Evolutionary conservation across 2,888 invertebrate genomes (phyloP).

Genomic region (Ophioninae sp.): DNA sequence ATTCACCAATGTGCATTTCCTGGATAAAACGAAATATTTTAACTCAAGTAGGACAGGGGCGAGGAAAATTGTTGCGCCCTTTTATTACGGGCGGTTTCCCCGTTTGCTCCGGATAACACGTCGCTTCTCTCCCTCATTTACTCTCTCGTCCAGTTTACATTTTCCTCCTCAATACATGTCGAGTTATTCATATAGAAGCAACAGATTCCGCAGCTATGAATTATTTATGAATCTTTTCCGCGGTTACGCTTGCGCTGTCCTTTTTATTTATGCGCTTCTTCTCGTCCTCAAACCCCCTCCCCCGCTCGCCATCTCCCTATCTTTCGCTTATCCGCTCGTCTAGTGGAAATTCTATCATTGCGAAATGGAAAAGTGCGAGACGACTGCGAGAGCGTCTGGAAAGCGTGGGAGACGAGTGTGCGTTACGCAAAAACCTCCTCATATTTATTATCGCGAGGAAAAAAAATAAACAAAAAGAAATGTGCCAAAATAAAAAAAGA

Average conservation of each 20-base stretch:
- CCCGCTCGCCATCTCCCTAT: conserved; percentile 32
- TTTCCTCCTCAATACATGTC: conserved; percentile 41
- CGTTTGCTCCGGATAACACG: neutral
- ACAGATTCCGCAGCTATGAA: conserved; percentile 68
- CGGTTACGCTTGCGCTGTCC: conserved; percentile 51
- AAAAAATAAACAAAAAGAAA: too few relatives aligned
- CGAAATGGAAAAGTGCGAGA: conserved; percentile 48
- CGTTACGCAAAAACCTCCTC: conserved; percentile 59
- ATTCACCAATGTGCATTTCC: conserved; percentile 39
- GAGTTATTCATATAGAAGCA: conserved; percentile 63
- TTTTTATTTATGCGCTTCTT: conserved; percentile 59
- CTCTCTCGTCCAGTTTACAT: conserved; percentile 48
- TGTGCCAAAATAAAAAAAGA: too few relatives aligned
- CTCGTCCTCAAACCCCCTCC: conserved; percentile 42
- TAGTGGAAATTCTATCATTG: conserved; percentile 56
- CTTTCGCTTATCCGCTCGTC: conserved; percentile 12
- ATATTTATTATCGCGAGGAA: too few relatives aligned
- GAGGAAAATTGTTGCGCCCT: conserved; percentile 43
- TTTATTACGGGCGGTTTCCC: conserved; percentile 15
- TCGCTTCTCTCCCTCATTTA: conserved; percentile 19
- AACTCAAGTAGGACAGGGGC: conserved; percentile 5
- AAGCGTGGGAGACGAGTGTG: conserved; percentile 30
- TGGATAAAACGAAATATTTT: conserved; percentile 13
- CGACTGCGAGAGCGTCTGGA: conserved; percentile 21
- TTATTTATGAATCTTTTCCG: conserved; percentile 66